Evolutionary conservation across 2,113 vertebrate species (phyloP).

Genomic region (Leptobrachium leishanense): DNA sequence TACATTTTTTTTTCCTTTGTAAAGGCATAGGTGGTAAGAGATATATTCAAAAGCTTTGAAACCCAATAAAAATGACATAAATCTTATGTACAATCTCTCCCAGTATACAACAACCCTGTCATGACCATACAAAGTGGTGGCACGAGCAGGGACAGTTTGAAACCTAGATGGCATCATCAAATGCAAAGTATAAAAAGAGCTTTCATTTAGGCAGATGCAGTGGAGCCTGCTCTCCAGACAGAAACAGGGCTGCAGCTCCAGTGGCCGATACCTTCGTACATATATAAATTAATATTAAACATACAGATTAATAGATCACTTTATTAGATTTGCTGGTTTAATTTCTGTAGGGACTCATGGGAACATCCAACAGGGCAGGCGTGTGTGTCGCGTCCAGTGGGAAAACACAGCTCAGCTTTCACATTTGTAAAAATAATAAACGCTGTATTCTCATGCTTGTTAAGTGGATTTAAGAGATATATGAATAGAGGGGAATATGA

Average conservation of each 20-base stretch:
- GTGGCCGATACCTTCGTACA: too few species aligned
- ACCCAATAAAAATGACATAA: neutral
- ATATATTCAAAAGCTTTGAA: constrained; percentile 8
- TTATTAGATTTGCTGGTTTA: neutral
- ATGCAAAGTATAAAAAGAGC: too few species aligned
- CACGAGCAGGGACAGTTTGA: too few species aligned
- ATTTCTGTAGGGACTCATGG: neutral
- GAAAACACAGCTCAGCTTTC: neutral
- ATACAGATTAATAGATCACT: too few species aligned
- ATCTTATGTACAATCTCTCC: constrained; percentile 23
- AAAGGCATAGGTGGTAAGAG: constrained; percentile 13
- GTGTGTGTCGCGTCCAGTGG: neutral
- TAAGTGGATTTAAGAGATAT: too few species aligned
- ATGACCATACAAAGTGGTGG: constrained; percentile 12
- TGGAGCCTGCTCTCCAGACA: too few species aligned
- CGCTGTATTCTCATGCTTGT: too few species aligned
- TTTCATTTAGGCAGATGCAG: too few species aligned
- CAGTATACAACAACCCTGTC: neutral
- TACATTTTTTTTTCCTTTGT: constrained; percentile 1
- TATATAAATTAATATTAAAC: too few species aligned
- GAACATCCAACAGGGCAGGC: neutral
- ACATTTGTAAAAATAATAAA: neutral
- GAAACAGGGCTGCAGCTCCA: too few species aligned
- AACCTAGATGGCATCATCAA: too few species aligned
- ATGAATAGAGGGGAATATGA: too few species aligned